Conservation (phyloP, 2,113 vertebrate genomes). For the Neoarius graeffei region DNA sequence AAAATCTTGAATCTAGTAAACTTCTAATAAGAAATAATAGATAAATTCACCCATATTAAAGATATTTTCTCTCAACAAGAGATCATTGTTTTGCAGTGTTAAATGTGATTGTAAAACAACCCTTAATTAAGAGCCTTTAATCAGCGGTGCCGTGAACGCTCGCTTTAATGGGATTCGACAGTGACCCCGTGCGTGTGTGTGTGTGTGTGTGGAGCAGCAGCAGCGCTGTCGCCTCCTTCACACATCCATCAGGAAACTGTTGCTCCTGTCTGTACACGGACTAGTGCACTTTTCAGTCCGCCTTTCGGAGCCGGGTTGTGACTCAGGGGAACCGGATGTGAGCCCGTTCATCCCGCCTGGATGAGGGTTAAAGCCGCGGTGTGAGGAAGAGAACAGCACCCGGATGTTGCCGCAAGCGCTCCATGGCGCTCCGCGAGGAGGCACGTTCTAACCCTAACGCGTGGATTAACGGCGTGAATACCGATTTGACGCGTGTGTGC, state of each 20-base stretch:
- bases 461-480: conserved; percentile 41
- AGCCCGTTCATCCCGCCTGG: background rate
- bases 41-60: too few relatives aligned
- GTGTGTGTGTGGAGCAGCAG: background rate
- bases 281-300: background rate
- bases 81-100: too few relatives aligned
- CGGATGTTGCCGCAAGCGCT: conserved; percentile 72
- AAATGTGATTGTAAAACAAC: too few relatives aligned
- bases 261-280: background rate
- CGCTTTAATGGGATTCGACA: too few relatives aligned
- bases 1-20: too few relatives aligned
- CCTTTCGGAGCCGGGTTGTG: background rate
- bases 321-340: background rate
- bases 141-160: too few relatives aligned
- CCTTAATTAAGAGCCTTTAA: too few relatives aligned
- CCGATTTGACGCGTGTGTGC: background rate
- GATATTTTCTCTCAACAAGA: too few relatives aligned
- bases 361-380: conserved; percentile 27
- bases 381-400: conserved; percentile 63
- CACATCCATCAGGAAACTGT: conserved; percentile 19
- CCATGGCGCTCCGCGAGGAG: conserved; percentile 63
- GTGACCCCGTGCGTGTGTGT: too few relatives aligned
- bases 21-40: too few relatives aligned
- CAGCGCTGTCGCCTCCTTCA: background rate
- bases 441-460: conserved; percentile 58